Percentiles rank a stretch among this genome's conserved stretches.
Evolutionary conservation across 1,140 invertebrate species (phyloP).

Genomic region (Macrostomum lignano): DNA sequence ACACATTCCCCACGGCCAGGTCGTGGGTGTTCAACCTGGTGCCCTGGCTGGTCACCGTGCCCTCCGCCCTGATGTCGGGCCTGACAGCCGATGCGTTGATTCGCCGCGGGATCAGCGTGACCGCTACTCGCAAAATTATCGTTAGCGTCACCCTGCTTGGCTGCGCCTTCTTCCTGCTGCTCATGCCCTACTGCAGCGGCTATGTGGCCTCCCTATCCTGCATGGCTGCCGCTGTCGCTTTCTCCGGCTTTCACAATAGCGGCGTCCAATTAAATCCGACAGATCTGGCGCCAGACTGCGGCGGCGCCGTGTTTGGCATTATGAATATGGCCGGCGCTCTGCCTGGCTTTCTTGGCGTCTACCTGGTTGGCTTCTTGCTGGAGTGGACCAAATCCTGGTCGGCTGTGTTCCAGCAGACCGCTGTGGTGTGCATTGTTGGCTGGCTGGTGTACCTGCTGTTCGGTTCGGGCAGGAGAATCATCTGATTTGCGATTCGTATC

Average conservation of each 20-base stretch:
- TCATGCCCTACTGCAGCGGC: conserved; percentile 30
- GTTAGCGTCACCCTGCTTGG: conserved; percentile 34
- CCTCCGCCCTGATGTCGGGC: conserved; percentile 38
- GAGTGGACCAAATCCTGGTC: conserved; percentile 40
- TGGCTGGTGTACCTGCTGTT: conserved; percentile 36
- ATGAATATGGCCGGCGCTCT: conserved; percentile 14
- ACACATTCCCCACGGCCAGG: conserved; percentile 38
- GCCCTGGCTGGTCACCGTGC: conserved; percentile 38
- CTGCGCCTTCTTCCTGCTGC: conserved; percentile 35
- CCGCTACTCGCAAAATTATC: too few species aligned
- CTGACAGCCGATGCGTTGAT: conserved; percentile 36
- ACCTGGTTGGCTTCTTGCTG: conserved; percentile 40
- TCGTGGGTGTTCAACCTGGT: conserved; percentile 43
- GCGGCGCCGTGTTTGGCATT: conserved; percentile 35
- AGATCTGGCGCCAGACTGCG: conserved; percentile 41
- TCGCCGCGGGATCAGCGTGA: too few species aligned
- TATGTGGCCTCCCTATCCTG: conserved; percentile 31
- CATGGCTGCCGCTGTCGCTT: conserved; percentile 35
- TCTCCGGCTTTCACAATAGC: conserved; percentile 41
- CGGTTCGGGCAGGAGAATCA: conserved; percentile 39
- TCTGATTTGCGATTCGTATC: too few species aligned
- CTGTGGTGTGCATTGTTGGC: conserved; percentile 37
- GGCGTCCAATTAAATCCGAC: conserved; percentile 44
- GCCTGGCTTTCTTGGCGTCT: conserved; percentile 42
- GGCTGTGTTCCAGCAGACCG: conserved; percentile 39